Evolutionary conservation across 1,140 invertebrate genomes (phyloP), one percentile per base, ranked within the genome.

Genomic region (Trachelipus rathkii): DNA sequence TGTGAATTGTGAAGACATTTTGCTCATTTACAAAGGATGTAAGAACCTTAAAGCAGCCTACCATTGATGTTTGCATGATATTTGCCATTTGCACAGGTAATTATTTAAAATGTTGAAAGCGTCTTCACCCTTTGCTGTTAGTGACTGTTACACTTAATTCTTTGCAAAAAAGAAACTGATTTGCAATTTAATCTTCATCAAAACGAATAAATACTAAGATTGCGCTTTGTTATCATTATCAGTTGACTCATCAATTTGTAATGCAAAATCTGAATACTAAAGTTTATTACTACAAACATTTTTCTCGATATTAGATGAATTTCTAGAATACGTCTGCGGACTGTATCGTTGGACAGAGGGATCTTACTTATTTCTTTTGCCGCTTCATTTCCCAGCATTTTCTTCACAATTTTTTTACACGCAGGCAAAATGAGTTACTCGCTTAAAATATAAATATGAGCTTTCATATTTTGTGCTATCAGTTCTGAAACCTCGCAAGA

Each of bases 391-490:
- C 69, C 69, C 23, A 71, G 1, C 33, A 71, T 71, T 23, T 0
- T 71, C 21, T 44, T 71, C 13, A 71, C 9, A 71, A 71, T 71
- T 9, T 71, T 71, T 71, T 71, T 3, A 23, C 24, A 71, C 21
- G 23, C 69, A 71, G 69, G 24, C n/a, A 3, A 3, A 71, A 71
- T 71, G 15, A 71, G 69, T 1, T 2, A 9, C 69, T 71, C 24
- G 23, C 69, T 9, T 71, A 71, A 71, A 71, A 23, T n/a, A n/a
- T n/a, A n/a, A n/a, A n/a, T 71, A 71, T 71, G 69, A 71, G 69
- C 69, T 24, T 71, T 71, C 69, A 71, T 71, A 71, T 71, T 71
- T 71, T 71, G 69, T 71, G 69, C 21, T 23, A 71, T 19, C 69
- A 71, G 69, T 71, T 9, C 69, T 71, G 69, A 71, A 2, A 71